Conservation (phyloP, 2,797 vertebrate genomes). For the Neomorphus geoffroyi region DNA sequence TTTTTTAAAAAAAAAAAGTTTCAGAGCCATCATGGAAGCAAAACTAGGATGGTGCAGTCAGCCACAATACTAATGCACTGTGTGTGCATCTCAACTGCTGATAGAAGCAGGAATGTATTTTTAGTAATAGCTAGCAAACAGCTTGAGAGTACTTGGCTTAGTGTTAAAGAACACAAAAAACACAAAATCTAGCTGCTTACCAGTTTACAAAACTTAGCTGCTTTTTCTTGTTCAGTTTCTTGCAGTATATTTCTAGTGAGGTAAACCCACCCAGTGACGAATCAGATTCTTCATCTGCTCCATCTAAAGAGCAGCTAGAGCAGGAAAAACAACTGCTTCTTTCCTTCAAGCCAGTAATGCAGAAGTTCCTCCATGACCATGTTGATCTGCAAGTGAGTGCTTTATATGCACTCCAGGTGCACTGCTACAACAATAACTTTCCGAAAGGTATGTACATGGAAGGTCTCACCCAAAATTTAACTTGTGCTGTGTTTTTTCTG, state of each 20-base stretch:
- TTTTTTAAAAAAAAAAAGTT: not conserved
- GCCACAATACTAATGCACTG: rapidly evolving
- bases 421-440: conserved; percentile 92
- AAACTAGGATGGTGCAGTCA: rapidly evolving
- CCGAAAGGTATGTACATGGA: conserved; percentile 86
- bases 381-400: conserved; percentile 97
- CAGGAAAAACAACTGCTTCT: conserved; percentile 95
- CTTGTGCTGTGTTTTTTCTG: not conserved
- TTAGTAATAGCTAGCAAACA: not conserved
- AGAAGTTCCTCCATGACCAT: conserved; percentile 98
- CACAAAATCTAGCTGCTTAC: not conserved
- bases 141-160: too few relatives aligned
- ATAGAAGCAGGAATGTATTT: rapidly evolving
- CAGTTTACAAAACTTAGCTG: not conserved
- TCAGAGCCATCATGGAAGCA: not conserved
- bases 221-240: conserved; percentile 80
- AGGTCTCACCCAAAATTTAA: rapidly evolving
- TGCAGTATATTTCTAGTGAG: conserved; percentile 97
- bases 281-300: conserved; percentile 88
- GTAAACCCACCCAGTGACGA: conserved; percentile 86
- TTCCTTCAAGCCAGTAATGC: conserved; percentile 98
- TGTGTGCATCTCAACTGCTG: not conserved
- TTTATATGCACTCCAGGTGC: conserved; percentile 97
- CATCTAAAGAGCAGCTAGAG: conserved; percentile 94
- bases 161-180: not conserved